These are phyloP conservation scores for Trissolcus japonicus DNA, from an alignment of 2,888 invertebrate species.

Conservation along the genomic window DNA sequence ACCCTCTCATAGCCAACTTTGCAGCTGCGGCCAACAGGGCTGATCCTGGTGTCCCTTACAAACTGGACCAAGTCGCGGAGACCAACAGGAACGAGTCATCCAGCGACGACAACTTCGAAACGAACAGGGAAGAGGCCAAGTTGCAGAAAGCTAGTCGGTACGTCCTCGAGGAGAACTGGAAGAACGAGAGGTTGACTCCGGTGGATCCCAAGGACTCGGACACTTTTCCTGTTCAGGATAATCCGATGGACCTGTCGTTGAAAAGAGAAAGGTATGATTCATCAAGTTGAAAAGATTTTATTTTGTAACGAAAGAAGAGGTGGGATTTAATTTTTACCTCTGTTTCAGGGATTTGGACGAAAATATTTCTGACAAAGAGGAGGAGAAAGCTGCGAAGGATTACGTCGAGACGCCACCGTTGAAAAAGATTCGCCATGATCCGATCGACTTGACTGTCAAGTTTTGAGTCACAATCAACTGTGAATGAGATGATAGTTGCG, in stretches of 20 bases:
- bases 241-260: slow-evolving; percentile 89
- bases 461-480: background rate
- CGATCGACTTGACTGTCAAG: slow-evolving; percentile 22
- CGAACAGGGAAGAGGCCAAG: slow-evolving; percentile 23
- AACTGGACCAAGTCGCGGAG: slow-evolving; percentile 8
- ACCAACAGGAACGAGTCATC: background rate
- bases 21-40: slow-evolving; percentile 10
- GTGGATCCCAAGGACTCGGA: slow-evolving; percentile 76
- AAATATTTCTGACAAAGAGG: background rate
- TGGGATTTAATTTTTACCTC: background rate
- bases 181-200: slow-evolving; percentile 80
- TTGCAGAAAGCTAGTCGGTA: slow-evolving; percentile 82
- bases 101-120: slow-evolving; percentile 30
- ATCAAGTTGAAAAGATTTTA: background rate
- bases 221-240: slow-evolving; percentile 80
- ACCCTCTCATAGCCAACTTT: slow-evolving; percentile 23
- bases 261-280: slow-evolving; percentile 76
- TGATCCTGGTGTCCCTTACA: background rate
- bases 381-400: background rate
- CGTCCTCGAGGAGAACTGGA: slow-evolving; percentile 85
- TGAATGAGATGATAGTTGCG: too few species aligned
- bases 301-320: background rate
- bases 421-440: slow-evolving; percentile 25
- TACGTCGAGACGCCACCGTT: background rate
- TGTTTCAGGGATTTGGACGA: slow-evolving; percentile 2